A percentile compares a stretch with the other conserved stretches of the same genome.
phyloP scores from a whole-genome alignment of 2,888 invertebrate genomes.

The Yponomeuta plumbellus region DNA sequence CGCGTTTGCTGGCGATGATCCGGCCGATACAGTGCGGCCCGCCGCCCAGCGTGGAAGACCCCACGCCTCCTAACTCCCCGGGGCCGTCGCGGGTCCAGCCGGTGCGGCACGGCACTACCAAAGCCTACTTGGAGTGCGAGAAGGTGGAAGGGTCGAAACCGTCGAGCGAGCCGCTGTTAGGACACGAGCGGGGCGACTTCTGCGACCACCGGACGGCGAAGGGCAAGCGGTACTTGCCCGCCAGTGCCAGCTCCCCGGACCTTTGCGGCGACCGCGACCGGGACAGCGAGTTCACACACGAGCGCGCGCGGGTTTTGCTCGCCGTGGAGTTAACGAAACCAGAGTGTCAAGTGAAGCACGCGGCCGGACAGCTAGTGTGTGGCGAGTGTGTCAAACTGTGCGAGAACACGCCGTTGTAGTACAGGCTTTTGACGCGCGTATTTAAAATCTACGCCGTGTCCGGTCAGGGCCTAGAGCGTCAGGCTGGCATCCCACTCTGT shows the following conservation, averaged over 20 bases:
- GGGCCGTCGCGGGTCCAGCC: constrained; percentile 21
- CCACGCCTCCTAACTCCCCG: constrained; percentile 34
- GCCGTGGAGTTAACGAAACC: constrained; percentile 56
- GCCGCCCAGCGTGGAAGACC: constrained; percentile 33
- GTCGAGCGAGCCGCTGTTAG: constrained; percentile 64
- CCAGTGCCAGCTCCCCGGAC: constrained; percentile 68
- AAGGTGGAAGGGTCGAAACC: constrained; percentile 44
- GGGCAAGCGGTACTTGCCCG: constrained; percentile 34
- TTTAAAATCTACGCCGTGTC: constrained; percentile 67
- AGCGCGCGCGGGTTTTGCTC: constrained; percentile 54
- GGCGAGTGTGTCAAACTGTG: constrained; percentile 44
- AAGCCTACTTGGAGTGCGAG: constrained; percentile 29
- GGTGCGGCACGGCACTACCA: constrained; percentile 35
- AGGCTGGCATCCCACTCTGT: constrained; percentile 28
- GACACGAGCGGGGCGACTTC: constrained; percentile 37
- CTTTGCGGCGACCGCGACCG: constrained; percentile 37
- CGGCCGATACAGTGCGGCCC: constrained; percentile 44
- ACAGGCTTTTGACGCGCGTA: constrained; percentile 68
- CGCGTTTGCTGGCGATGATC: constrained; percentile 56
- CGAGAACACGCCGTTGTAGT: constrained; percentile 60
- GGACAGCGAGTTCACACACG: constrained; percentile 28
- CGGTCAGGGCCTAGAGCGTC: constrained; percentile 33
- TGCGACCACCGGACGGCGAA: constrained; percentile 25
- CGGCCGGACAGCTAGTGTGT: constrained; percentile 41
- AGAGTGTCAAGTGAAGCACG: constrained; percentile 37